Conservation (phyloP, 2,888 invertebrate genomes). For the Exephanes ischioxanthus region DNA sequence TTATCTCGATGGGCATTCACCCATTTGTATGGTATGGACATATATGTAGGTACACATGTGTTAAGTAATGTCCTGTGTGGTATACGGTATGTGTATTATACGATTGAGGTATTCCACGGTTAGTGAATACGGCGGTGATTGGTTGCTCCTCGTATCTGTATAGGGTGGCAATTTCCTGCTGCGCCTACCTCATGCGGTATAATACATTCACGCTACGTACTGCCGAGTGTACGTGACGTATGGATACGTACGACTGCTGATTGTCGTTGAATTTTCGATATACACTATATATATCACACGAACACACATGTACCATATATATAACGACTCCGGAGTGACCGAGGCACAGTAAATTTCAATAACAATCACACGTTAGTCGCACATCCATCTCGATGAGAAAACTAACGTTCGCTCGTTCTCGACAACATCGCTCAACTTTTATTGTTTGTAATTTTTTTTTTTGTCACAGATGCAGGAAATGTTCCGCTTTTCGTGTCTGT, state of each 20-base stretch:
- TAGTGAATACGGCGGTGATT: conserved; percentile 62
- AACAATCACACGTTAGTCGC: conserved; percentile 13
- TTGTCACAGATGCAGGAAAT: neutral
- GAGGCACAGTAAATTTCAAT: conserved; percentile 34
- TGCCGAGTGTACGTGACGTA: conserved; percentile 56
- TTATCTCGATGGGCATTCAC: conserved; percentile 25
- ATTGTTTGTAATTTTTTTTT: conserved; percentile 20
- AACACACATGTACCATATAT: too few relatives aligned
- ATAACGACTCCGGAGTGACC: neutral
- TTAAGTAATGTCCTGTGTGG: neutral
- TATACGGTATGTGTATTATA: conserved; percentile 18
- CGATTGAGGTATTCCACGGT: conserved; percentile 36
- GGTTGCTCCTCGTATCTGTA: conserved; percentile 56
- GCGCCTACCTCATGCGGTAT: conserved; percentile 34
- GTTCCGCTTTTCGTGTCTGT: too few relatives aligned
- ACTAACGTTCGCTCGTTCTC: neutral
- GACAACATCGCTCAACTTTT: neutral
- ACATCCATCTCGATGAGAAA: neutral
- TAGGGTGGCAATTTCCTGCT: conserved; percentile 63
- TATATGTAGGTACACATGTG: neutral
- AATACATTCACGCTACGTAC: conserved; percentile 59
- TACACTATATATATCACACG: neutral
- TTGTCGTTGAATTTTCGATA: conserved; percentile 42
- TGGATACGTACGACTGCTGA: conserved; percentile 36
- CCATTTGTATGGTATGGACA: neutral